Conservation (phyloP, 1,140 invertebrate species). For the Drosophila saltans region DNA sequence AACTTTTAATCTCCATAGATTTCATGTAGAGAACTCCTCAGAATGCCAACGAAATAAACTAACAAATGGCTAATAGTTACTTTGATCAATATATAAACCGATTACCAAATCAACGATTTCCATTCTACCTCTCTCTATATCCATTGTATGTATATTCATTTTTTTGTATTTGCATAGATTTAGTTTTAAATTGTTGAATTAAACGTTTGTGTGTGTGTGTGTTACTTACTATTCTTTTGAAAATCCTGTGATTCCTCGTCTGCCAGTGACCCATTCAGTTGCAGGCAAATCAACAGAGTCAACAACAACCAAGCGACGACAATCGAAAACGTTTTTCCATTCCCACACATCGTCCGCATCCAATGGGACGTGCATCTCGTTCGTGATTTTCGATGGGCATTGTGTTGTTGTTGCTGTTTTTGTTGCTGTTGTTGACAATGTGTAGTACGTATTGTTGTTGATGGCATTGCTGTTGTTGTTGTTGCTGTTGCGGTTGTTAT, state of each 20-base stretch:
- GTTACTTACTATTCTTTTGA: conserved; percentile 81
- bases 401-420: conserved; percentile 30
- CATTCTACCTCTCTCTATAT: no score
- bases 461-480: conserved; percentile 32
- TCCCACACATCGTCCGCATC: conserved; percentile 24
- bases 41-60: no score
- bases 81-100: no score
- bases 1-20: no score
- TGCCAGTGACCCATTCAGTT: conserved; percentile 41
- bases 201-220: conserved; percentile 13
- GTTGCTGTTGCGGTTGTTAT: conserved; percentile 49
- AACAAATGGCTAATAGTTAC: no score
- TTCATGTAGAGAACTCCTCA: no score
- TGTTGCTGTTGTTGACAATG: conserved; percentile 27
- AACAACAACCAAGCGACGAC: conserved; percentile 35
- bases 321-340: conserved; percentile 63
- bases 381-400: conserved; percentile 69
- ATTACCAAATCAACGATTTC: no score
- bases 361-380: conserved; percentile 52
- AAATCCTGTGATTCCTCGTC: conserved; percentile 80
- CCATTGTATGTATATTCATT: no score
- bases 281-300: conserved; percentile 54
- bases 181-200: no score
- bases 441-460: conserved; percentile 38
- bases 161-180: no score